A percentile compares a stretch with the other conserved stretches of the same genome.
Evolutionary conservation across 64 coral and sea anemone genomes (phyloP).

Genomic region (Pachyseris speciosa): DNA sequence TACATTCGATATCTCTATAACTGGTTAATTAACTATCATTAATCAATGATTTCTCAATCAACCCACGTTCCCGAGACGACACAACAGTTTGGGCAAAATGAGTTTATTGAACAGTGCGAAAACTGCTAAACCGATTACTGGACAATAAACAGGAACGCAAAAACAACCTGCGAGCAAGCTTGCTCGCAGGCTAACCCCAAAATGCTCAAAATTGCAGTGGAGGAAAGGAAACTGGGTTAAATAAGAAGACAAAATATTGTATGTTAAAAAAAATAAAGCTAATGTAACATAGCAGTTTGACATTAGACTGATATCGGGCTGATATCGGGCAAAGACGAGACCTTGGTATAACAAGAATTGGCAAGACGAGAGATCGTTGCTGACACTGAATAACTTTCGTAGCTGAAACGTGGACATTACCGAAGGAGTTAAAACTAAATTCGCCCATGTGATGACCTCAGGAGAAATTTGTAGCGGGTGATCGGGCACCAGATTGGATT

Average conservation of each 20-base stretch:
- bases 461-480: too few relatives aligned
- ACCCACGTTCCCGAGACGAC: too few relatives aligned
- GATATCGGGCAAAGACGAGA: background rate
- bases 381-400: too few relatives aligned
- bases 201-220: background rate
- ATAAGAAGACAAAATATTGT: background rate
- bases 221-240: background rate
- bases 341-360: background rate
- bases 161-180: too few relatives aligned
- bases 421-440: background rate
- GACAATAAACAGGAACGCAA: background rate
- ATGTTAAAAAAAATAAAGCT: background rate
- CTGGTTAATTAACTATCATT: too few relatives aligned
- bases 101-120: background rate
- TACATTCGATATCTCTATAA: background rate
- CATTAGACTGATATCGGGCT: too few relatives aligned
- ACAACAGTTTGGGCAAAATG: too few relatives aligned
- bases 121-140: background rate
- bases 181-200: too few relatives aligned
- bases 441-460: background rate
- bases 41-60: too few relatives aligned
- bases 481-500: too few relatives aligned
- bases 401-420: background rate
- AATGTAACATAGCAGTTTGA: background rate
- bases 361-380: background rate